Conservation (phyloP, 1,140 invertebrate species). For the Listronotus bonariensis region DNA sequence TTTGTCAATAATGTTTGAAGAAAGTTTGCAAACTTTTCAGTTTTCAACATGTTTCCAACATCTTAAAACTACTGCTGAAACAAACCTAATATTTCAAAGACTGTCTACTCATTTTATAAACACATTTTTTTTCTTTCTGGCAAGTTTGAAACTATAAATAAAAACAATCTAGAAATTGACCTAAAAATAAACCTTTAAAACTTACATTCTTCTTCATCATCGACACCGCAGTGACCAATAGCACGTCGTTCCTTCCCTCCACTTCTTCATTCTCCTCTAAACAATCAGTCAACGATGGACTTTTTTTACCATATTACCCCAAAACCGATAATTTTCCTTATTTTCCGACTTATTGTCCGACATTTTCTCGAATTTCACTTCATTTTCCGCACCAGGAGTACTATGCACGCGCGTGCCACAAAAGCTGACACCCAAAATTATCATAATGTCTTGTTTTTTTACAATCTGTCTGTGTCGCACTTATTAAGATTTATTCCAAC, state of each 20-base stretch:
- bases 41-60: no score
- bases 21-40: no score
- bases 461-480: not conserved
- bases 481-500: not conserved
- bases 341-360: not conserved
- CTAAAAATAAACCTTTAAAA: slow-evolving; percentile 13
- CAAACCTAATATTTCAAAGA: no score
- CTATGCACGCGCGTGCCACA: slow-evolving; percentile 29
- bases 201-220: slow-evolving; percentile 48
- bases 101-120: no score
- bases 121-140: no score
- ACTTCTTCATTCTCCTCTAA: slow-evolving; percentile 34
- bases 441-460: slow-evolving; percentile 11
- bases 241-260: slow-evolving; percentile 33
- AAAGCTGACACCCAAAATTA: slow-evolving; percentile 35
- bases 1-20: no score
- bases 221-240: slow-evolving; percentile 43
- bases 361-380: slow-evolving; percentile 23
- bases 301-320: slow-evolving; percentile 15
- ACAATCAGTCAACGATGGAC: slow-evolving; percentile 48
- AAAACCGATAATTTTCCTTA: slow-evolving; percentile 8
- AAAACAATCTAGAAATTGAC: not conserved
- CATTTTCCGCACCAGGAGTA: slow-evolving; percentile 11
- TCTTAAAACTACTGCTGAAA: no score
- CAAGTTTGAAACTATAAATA: no score